phyloP scores from a whole-genome alignment of 2,888 invertebrate genomes.

The Cancer borealis region DNA sequence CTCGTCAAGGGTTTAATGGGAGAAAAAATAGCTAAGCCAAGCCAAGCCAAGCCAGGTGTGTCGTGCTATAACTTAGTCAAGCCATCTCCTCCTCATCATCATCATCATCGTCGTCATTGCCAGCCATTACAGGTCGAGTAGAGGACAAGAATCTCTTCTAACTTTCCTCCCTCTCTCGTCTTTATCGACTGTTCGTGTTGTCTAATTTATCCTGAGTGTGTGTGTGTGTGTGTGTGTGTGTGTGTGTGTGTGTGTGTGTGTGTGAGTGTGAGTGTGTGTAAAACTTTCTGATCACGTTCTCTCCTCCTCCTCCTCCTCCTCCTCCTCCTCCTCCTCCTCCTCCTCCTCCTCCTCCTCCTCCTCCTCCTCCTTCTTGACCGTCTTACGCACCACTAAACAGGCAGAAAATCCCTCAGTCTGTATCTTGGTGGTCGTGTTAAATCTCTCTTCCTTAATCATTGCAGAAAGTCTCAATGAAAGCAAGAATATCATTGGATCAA shows the following conservation, averaged over 20 bases:
- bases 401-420: no score
- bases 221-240: constrained; percentile 17
- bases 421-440: no score
- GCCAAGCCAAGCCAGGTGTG: neutral
- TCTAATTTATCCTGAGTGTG: neutral
- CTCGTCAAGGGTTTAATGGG: neutral
- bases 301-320: neutral
- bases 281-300: neutral
- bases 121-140: neutral
- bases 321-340: neutral
- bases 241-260: constrained; percentile 1
- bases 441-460: no score
- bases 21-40: no score
- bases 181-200: neutral
- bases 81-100: neutral
- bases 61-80: neutral
- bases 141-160: neutral
- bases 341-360: no score
- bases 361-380: neutral
- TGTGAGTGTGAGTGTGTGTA: neutral
- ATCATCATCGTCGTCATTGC: neutral
- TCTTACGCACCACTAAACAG: no score
- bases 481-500: no score
- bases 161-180: neutral
- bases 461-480: no score